Base-by-base conservation (phyloP, 2,888 invertebrate genomes). In the Mallateleia sp. region DNA sequence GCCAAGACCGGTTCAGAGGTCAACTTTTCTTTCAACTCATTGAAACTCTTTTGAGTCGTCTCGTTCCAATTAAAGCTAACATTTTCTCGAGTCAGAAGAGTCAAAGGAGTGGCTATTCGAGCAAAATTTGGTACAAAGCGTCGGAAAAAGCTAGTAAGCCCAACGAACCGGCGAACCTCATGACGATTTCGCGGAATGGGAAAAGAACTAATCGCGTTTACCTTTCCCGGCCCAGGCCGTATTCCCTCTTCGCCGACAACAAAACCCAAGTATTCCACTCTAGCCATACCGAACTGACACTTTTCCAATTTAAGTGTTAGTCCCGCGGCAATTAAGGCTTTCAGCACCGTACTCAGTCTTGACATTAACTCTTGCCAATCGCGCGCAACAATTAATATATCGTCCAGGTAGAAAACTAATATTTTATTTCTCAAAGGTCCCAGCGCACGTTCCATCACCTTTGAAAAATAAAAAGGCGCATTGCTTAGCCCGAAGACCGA, bases 401-500 rank as follows among this genome's bases (percentile, higher is more conserved):
- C 83, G 18, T 83, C 83, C 1, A 83, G n/a, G 28, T 77, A 83
- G 62, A 69, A 82, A 9, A 66, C 32, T n/a, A 82, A 20, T 6
- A 75, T 69, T 67, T 77, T 75, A 38, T 75, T 75, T 32, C 82
- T 54, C 14, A 82, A 54, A 14, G 66, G 56, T n/a, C 58, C 67
- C 20, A 88, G 50, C 0, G 88, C 80, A 14, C 64, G 20, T n/a
- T 89, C 66, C 82, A 89, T 88, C 2, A 82, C 28, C 60, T 89
- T 88, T 0, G 85, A 80, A 67, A 92, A 94, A 22, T 90, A 91
- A 11, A 88, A 86, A 0, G 91, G 91, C 0, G 92, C 91, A 60
- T 93, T 93, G n/a, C 86, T 78, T 1, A 93, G 78, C 0, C 92
- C 93, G 47, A 92, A 94, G 14, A 91, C 90, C 88, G 91, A 89